Evolutionary conservation across 1,140 invertebrate species (phyloP).

Genomic region (Lordiphosa mommai): DNA sequence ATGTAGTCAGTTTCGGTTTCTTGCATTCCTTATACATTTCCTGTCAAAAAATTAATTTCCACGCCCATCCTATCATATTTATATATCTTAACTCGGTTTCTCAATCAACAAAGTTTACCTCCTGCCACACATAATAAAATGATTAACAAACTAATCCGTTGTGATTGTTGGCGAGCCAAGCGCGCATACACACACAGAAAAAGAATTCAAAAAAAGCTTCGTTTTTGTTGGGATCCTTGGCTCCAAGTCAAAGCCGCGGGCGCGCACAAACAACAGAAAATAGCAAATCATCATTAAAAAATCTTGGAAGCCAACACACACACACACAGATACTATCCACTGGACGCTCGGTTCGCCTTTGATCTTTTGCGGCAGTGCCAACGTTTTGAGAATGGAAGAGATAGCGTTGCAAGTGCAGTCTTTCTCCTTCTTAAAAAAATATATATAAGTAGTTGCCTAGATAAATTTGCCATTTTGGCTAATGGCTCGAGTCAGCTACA

Average conservation of each 20-base stretch:
- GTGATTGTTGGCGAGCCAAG: constrained; percentile 54
- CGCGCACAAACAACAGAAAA: constrained; percentile 25
- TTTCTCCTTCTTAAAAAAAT: constrained; percentile 5
- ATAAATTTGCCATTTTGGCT: constrained; percentile 49
- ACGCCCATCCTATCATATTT: constrained; percentile 1
- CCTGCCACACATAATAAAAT: constrained; percentile 58
- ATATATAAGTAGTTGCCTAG: constrained; percentile 22
- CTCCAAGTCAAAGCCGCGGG: constrained; percentile 6
- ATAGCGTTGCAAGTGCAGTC: constrained; percentile 19
- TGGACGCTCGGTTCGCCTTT: constrained; percentile 1
- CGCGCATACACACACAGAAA: constrained; percentile 14
- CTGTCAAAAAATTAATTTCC: background rate
- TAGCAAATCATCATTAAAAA: constrained; percentile 72
- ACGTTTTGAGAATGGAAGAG: constrained; percentile 20
- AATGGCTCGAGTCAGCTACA: constrained; percentile 12
- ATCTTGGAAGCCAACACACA: constrained; percentile 29
- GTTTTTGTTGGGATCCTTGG: constrained; percentile 30
- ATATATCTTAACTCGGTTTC: constrained; percentile 20
- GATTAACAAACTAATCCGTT: constrained; percentile 74
- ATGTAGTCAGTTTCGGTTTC: constrained; percentile 11
- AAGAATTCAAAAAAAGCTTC: constrained; percentile 14
- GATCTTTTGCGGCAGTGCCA: constrained; percentile 5
- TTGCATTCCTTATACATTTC: constrained; percentile 1
- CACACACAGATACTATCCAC: constrained; percentile 1
- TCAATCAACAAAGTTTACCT: constrained; percentile 14